Conservation (phyloP, 2,113 vertebrate genomes). For the Chionodraco myersi region DNA sequence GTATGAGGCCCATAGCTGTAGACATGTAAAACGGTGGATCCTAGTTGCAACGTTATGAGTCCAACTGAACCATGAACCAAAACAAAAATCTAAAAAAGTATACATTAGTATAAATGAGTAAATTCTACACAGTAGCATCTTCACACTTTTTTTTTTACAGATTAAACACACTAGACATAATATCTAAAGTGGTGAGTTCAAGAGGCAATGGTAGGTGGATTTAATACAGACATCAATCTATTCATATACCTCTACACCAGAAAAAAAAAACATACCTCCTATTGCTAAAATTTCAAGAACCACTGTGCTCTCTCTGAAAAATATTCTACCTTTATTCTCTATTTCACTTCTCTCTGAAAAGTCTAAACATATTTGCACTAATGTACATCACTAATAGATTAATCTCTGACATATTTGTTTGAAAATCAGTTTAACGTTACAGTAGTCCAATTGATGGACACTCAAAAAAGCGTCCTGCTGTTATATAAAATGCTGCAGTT, state of each 20-base stretch:
- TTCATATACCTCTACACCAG: not conserved
- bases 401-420: not conserved
- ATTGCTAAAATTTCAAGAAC: not conserved
- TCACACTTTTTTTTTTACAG: not conserved
- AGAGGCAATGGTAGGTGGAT: not conserved
- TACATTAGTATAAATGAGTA: too few species aligned
- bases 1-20: too few species aligned
- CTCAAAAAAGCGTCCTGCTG: slow-evolving; percentile 1
- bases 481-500: slow-evolving; percentile 27
- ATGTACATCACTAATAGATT: slow-evolving; percentile 10
- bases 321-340: not conserved
- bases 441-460: slow-evolving; percentile 1
- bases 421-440: slow-evolving; percentile 8
- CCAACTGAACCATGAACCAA: too few species aligned
- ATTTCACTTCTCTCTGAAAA: not conserved
- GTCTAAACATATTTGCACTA: slow-evolving; percentile 7
- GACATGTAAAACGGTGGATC: too few species aligned
- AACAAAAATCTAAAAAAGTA: too few species aligned
- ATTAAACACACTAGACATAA: not conserved
- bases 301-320: not conserved
- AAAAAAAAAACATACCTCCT: not conserved
- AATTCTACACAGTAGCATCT: too few species aligned
- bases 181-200: not conserved
- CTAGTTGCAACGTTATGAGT: too few species aligned
- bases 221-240: not conserved